Evolutionary conservation across 2,888 invertebrate genomes (phyloP).

Genomic region (Drosophila pseudotalamancana): DNA sequence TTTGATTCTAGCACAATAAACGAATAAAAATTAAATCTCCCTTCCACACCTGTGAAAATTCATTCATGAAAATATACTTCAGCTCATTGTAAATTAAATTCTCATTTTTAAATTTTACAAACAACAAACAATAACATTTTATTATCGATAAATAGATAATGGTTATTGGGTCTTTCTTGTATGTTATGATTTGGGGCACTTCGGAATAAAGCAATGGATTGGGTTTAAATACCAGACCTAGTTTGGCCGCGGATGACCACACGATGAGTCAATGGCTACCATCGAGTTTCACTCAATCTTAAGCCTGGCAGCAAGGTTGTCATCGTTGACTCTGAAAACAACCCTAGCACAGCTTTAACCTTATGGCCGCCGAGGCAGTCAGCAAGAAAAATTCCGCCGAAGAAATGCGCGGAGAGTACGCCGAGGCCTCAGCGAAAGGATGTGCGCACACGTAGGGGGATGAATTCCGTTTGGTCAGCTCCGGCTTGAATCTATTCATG

Average conservation of each 20-base stretch:
- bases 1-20: neutral
- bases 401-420: slow-evolving; percentile 35
- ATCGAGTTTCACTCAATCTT: slow-evolving; percentile 45
- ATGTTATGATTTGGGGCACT: slow-evolving; percentile 10
- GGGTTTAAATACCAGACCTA: slow-evolving; percentile 26
- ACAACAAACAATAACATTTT: slow-evolving; percentile 50
- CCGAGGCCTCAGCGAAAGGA: slow-evolving; percentile 4
- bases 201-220: slow-evolving; percentile 51
- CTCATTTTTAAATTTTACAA: slow-evolving; percentile 32
- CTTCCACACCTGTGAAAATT: neutral
- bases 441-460: slow-evolving; percentile 42
- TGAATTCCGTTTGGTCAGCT: slow-evolving; percentile 42
- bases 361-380: slow-evolving; percentile 26
- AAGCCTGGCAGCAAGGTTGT: neutral
- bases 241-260: slow-evolving; percentile 45
- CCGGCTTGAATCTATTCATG: slow-evolving; percentile 64
- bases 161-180: slow-evolving; percentile 15
- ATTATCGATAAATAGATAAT: slow-evolving; percentile 60
- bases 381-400: slow-evolving; percentile 15
- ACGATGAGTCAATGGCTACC: slow-evolving; percentile 59
- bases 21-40: too few relatives aligned
- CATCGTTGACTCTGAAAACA: neutral
- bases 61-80: too few relatives aligned
- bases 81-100: slow-evolving; percentile 44
- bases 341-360: slow-evolving; percentile 7